Evolutionary conservation across 2,797 vertebrate genomes (phyloP), one percentile per base, ranked within the genome.

Genomic region (Anas georgica): DNA sequence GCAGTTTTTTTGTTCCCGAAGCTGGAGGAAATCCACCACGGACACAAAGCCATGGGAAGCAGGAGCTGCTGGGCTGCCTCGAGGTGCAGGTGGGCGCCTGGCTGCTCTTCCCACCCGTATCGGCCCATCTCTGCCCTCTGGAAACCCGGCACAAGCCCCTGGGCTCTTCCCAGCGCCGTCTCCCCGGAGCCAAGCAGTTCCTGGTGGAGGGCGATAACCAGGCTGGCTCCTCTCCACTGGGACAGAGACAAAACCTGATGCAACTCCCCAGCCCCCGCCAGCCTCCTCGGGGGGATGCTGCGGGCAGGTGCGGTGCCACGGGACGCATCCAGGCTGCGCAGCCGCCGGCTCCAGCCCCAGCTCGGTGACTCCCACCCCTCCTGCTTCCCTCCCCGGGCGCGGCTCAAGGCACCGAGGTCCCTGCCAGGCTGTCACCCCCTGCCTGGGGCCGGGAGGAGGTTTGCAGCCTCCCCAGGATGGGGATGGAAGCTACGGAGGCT

Each of bases 71-170:
- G 63, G 41, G 41, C 62, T 46, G 21, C 64, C 41, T 26, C 29
- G 23, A 22, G 4, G n/a, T 0, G 2, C 12, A 50, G 43, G 4
- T 15, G 1, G 0, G 63, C 0, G 0, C 90, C 46, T 1, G 1
- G 1, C 31, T 39, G 50, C 62, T 52, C 62, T 28, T 80, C 60
- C 45, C 68, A 31, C 3, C 0, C 4, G 7, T 21, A 14, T 35
- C 2, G 1, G n/a, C 35, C 77, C 45, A 25, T 29, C 86, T 52
- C 37, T 43, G 73, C 91, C 88, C 86, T 70, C 78, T 7, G 75
- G 82, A 66, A 79, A 59, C 2, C 13, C 21, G 0, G 26, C 69
- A 45, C 3, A 3, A 85, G n/a, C 93, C 90, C 56, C 69, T 0
- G 9, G 9, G 91, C 85, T 81, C 80, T 90, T 91, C 37, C 59